A percentile compares a stretch with the other conserved stretches of the same genome.
These are phyloP conservation scores for Rhodinocichla rosea DNA, from an alignment of 2,113 vertebrate genomes.

Conservation along the genomic window DNA sequence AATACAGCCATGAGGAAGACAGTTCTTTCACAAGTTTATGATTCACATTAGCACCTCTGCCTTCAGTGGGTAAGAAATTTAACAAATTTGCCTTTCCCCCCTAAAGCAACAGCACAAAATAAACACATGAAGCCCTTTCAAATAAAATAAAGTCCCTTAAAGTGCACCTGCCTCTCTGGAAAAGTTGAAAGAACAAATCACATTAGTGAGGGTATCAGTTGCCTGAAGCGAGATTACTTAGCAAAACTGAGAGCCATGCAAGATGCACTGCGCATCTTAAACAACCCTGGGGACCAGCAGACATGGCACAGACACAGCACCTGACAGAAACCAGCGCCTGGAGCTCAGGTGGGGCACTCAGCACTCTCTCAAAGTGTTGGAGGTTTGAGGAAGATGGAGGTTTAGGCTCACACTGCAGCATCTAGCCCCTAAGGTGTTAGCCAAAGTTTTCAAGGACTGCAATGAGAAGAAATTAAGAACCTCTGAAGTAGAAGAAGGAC, in stretches of 20 bases:
- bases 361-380: background rate
- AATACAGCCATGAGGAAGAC: background rate
- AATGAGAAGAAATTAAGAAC: background rate
- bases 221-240: background rate
- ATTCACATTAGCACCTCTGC: background rate
- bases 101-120: background rate
- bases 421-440: background rate
- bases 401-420: background rate
- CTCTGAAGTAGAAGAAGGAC: background rate
- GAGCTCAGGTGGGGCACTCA: background rate
- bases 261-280: background rate
- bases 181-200: background rate
- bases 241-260: background rate
- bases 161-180: background rate
- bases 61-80: background rate
- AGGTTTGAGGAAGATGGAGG: background rate
- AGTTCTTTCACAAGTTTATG: background rate
- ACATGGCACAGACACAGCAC: background rate
- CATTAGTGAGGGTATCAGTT: background rate
- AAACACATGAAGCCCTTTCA: background rate
- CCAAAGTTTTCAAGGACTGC: background rate
- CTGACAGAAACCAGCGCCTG: background rate
- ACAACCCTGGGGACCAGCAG: background rate
- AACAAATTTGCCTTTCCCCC: background rate
- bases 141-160: background rate